phyloP scores from a whole-genome alignment of 2,888 invertebrate species.

The Stenodera caucasica region DNA sequence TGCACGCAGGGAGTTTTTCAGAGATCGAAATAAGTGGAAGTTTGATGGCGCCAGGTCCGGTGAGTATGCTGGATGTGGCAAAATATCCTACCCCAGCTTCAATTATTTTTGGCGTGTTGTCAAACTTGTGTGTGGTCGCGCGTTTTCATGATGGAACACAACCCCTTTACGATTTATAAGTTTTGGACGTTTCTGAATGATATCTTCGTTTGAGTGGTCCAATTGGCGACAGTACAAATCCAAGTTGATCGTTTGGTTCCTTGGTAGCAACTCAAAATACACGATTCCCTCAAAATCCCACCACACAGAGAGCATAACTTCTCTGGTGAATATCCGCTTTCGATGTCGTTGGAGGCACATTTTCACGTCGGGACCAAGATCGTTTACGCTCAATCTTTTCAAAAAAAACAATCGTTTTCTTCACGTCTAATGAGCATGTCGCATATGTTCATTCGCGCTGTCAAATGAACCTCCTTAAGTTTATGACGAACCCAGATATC shows the following conservation, averaged over 20 bases:
- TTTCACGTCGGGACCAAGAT: no score
- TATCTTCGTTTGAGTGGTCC: neutral
- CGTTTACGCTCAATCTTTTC: no score
- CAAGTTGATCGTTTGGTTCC: neutral
- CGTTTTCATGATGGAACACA: neutral
- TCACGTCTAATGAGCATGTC: no score
- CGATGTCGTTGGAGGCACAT: neutral
- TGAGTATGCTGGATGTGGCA: neutral
- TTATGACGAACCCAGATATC: no score
- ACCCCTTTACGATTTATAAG: neutral
- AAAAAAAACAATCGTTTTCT: no score
- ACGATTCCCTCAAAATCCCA: neutral
- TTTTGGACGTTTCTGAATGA: neutral
- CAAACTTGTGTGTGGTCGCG: neutral
- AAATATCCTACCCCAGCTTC: neutral
- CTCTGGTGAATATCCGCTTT: neutral
- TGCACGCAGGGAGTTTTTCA: neutral
- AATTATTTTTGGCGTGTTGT: neutral
- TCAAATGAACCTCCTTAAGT: no score
- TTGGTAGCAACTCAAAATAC: neutral
- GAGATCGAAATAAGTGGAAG: neutral
- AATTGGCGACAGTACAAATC: neutral
- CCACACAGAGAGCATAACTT: neutral
- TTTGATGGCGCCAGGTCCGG: neutral
- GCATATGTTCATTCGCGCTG: no score